Base-by-base conservation (phyloP, 2,797 vertebrate genomes). In the Alca torda region DNA sequence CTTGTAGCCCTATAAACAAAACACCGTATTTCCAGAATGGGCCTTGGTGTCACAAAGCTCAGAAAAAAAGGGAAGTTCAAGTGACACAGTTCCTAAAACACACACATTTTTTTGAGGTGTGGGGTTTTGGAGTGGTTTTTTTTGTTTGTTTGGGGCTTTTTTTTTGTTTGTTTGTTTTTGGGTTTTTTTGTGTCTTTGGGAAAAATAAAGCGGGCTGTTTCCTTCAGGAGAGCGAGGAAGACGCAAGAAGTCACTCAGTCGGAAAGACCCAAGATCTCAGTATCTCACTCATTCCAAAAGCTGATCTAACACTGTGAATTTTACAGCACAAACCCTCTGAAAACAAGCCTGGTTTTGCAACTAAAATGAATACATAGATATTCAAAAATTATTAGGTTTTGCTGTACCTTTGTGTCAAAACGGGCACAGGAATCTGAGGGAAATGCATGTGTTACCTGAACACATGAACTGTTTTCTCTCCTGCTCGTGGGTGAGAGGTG, bases 311-410 rank as follows among this genome's bases (percentile, higher is more conserved):
- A 19, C 53, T 7, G 48, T 64, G 54, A 41, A 65, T 80, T 84
- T 73, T 30, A 72, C 0, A 60, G 50, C 77, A 70, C 65, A 67
- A 39, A 35, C 31, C 5, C 11, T 61, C 56, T 68, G 67, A 60
- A 63, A 72, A 39, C 21, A 39, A 86, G 50, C 28, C 43, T 41
- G n/a, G 11, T 2, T 79, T 79, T 90, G 48, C 41, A 72, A 26
- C 33, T 48, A 4, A 39, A 80, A 45, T 12, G 0, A 76, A 88
- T 13, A 41, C 0, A 65, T 6, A 37, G 12, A 4, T 1, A 5
- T 14, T 26, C 33, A 70, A 54, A 56, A 59, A 41, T 13, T 2
- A 26, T 1, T 7, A 50, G 39, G 30, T 37, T 90, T 54, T 77
- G 46, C 46, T 57, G 43, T 33, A 65, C 3, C 3, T 88, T 45